phyloP scores from a whole-genome alignment of 2,797 vertebrate species.

The Chelidonichthys spinosus region DNA sequence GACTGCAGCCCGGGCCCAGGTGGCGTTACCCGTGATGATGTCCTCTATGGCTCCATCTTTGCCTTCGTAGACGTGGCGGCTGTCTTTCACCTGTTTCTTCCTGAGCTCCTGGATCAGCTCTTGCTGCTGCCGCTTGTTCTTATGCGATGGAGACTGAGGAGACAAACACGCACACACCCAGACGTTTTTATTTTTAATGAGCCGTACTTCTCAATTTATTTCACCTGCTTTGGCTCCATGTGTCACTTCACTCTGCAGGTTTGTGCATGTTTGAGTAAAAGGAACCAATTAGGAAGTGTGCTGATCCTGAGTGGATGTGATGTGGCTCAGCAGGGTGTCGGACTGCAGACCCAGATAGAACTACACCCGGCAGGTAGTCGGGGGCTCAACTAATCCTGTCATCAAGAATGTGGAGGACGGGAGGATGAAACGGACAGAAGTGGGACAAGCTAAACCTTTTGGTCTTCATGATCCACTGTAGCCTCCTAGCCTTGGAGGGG shows the following conservation, averaged over 20 bases:
- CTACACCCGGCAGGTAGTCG: conserved; percentile 26
- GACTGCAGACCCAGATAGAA: conserved; percentile 48
- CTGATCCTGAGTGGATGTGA: conserved; percentile 56
- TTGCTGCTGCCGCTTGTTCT: conserved; percentile 94
- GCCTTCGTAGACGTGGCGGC: conserved; percentile 96
- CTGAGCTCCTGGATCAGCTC: conserved; percentile 96
- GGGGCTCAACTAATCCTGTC: conserved; percentile 58
- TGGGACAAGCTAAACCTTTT: conserved; percentile 42
- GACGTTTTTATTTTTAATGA: background rate
- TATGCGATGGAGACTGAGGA: conserved; percentile 91
- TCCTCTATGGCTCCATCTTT: conserved; percentile 99
- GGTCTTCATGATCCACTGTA: conserved; percentile 23
- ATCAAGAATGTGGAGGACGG: conserved; percentile 46
- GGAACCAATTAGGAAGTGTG: conserved; percentile 30
- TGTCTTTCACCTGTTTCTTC: conserved; percentile 96
- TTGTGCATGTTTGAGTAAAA: conserved; percentile 33
- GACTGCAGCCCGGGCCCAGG: conserved; percentile 14
- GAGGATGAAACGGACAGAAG: conserved; percentile 27
- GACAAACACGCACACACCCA: conserved; percentile 32
- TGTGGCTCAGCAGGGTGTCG: conserved; percentile 55
- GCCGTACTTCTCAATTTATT: background rate
- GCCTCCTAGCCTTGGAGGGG: conserved; percentile 20
- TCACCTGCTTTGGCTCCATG: background rate
- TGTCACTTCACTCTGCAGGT: background rate
- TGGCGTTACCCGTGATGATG: conserved; percentile 95